These are phyloP conservation scores for Polyploca ridens DNA, from an alignment of 2,888 invertebrate genomes.

Conservation along the genomic window DNA sequence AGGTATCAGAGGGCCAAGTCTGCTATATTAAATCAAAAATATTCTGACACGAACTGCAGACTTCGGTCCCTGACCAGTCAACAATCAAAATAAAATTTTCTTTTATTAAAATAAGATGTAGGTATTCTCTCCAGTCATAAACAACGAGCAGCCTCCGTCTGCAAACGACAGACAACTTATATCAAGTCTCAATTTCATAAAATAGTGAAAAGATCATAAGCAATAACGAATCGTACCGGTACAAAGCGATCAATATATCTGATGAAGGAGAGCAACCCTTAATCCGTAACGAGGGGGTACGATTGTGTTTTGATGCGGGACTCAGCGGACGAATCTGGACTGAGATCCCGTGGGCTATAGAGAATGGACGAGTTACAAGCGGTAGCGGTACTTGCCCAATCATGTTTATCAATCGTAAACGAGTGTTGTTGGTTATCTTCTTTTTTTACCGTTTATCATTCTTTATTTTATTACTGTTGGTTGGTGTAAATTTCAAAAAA, in stretches of 20 bases:
- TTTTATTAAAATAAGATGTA: neutral
- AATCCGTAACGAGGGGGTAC: slow-evolving; percentile 60
- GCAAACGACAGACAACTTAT: neutral
- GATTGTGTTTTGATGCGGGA: slow-evolving; percentile 74
- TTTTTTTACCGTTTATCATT: too few relatives aligned
- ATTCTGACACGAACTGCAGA: too few relatives aligned
- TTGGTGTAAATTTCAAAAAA: too few relatives aligned
- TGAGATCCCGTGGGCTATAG: slow-evolving; percentile 33
- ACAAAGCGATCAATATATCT: slow-evolving; percentile 63
- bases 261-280: slow-evolving; percentile 57
- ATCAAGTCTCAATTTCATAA: neutral
- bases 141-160: neutral
- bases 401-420: too few relatives aligned
- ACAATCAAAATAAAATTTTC: too few relatives aligned
- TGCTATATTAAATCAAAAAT: too few relatives aligned
- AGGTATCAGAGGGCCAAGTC: too few relatives aligned
- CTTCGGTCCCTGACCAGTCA: too few relatives aligned
- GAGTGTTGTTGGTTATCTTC: too few relatives aligned
- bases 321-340: slow-evolving; percentile 49
- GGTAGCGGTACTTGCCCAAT: neutral
- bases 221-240: slow-evolving; percentile 57
- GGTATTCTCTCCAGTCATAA: neutral
- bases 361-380: slow-evolving; percentile 23
- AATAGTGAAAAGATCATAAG: slow-evolving; percentile 20
- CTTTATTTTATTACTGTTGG: too few relatives aligned